phyloP scores from a whole-genome alignment of 2,888 invertebrate genomes.

The Hydriomena furcata region DNA sequence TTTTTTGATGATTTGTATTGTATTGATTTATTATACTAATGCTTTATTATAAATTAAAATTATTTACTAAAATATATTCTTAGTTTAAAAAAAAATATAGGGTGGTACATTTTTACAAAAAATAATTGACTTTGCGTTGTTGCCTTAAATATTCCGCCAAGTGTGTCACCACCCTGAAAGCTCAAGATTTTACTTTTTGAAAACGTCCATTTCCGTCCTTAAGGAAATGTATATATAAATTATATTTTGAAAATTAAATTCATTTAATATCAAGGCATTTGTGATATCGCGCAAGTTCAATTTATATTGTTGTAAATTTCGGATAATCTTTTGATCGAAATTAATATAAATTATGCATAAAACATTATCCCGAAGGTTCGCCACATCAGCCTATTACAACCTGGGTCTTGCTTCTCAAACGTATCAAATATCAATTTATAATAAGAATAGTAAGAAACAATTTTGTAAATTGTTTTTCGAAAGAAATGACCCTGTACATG shows the following conservation, averaged over 20 bases:
- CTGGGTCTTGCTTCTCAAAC: too few species aligned
- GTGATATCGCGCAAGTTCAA: slow-evolving; percentile 28
- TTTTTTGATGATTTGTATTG: slow-evolving; percentile 23
- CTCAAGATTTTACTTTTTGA: slow-evolving; percentile 21
- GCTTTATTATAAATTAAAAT: neutral
- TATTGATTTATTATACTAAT: slow-evolving; percentile 32
- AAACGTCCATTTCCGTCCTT: slow-evolving; percentile 36
- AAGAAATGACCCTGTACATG: too few species aligned
- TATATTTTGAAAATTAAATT: slow-evolving; percentile 8
- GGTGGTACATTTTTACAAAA: slow-evolving; percentile 3
- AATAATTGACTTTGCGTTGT: too few species aligned
- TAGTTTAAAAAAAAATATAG: slow-evolving; percentile 1
- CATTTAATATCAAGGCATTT: slow-evolving; percentile 7
- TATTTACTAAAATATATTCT: neutral
- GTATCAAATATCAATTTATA: too few species aligned
- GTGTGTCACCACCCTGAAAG: slow-evolving; percentile 20
- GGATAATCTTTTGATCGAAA: slow-evolving; percentile 8
- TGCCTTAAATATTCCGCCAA: neutral
- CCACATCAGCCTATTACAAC: too few species aligned
- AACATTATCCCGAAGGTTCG: too few species aligned
- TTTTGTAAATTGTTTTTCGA: too few species aligned
- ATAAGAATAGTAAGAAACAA: too few species aligned
- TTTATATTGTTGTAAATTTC: slow-evolving; percentile 16
- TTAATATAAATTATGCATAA: too few species aligned
- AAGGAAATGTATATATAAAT: slow-evolving; percentile 23